Evolutionary conservation across 2,888 invertebrate species (phyloP).

Genomic region (Parnassius mnemosyne): DNA sequence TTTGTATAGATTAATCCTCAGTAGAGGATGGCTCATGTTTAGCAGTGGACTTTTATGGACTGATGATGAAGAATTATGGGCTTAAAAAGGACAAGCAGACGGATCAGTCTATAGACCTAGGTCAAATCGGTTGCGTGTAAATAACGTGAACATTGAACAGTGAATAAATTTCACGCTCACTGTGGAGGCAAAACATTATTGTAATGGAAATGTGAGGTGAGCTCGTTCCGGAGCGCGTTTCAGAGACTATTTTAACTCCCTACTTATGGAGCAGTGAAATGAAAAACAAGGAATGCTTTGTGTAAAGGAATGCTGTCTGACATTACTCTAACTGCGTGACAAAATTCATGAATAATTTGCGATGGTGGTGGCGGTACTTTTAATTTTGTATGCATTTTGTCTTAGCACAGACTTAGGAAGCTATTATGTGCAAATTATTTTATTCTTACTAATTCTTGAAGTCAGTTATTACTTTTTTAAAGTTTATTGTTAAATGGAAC

Average conservation of each 20-base stretch:
- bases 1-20: no score
- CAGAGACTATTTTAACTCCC: slow-evolving; percentile 43
- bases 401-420: no score
- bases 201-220: slow-evolving; percentile 45
- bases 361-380: not conserved
- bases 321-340: slow-evolving; percentile 5
- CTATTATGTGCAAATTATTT: no score
- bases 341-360: not conserved
- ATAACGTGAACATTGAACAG: slow-evolving; percentile 38
- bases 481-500: no score
- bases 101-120: slow-evolving; percentile 33
- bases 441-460: no score
- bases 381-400: no score
- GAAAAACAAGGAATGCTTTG: slow-evolving; percentile 30
- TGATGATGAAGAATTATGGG: no score
- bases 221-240: slow-evolving; percentile 35
- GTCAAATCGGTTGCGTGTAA: slow-evolving; percentile 35
- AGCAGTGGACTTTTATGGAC: no score
- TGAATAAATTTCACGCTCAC: slow-evolving; percentile 51
- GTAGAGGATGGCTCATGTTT: no score
- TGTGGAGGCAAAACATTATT: slow-evolving; percentile 37
- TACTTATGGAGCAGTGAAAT: slow-evolving; percentile 37
- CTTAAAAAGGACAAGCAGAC: not conserved
- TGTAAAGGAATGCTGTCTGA: slow-evolving; percentile 3
- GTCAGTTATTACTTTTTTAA: no score